Evolutionary conservation across 2,797 vertebrate genomes (phyloP).

Genomic region (Cephalopachus bancanus): DNA sequence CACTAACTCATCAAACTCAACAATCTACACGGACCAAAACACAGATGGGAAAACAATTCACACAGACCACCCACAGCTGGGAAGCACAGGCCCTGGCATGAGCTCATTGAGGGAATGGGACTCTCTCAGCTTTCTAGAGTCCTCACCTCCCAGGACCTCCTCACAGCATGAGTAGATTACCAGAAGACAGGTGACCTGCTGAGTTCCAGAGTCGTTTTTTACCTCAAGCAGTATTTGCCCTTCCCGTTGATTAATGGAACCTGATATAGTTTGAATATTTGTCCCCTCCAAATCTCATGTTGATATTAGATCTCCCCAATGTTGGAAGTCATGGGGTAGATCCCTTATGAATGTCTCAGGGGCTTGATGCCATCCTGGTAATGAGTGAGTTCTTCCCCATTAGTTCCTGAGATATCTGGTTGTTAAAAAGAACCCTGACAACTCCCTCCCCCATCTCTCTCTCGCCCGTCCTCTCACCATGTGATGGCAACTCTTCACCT

Average conservation of each 20-base stretch:
- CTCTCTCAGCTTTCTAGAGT: neutral
- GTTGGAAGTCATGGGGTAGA: neutral
- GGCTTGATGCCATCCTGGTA: neutral
- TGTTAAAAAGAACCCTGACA: neutral
- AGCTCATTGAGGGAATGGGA: neutral
- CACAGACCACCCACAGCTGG: fast-evolving
- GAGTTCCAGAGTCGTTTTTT: neutral
- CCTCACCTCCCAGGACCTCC: neutral
- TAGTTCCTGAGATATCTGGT: neutral
- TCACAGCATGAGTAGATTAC: neutral
- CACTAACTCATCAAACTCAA: neutral
- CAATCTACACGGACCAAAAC: neutral
- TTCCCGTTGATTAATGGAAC: neutral
- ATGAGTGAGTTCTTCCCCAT: neutral
- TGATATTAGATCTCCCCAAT: neutral
- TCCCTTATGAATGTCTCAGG: neutral
- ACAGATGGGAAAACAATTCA: too few species aligned
- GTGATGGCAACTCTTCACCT: neutral
- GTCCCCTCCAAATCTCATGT: neutral
- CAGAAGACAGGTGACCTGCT: neutral
- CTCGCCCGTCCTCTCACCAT: neutral
- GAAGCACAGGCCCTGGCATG: neutral
- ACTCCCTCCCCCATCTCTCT: neutral
- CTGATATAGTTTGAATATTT: neutral
- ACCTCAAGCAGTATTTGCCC: neutral